Evolutionary conservation across 2,113 vertebrate genomes (phyloP).

Genomic region (Cardinalis cardinalis): DNA sequence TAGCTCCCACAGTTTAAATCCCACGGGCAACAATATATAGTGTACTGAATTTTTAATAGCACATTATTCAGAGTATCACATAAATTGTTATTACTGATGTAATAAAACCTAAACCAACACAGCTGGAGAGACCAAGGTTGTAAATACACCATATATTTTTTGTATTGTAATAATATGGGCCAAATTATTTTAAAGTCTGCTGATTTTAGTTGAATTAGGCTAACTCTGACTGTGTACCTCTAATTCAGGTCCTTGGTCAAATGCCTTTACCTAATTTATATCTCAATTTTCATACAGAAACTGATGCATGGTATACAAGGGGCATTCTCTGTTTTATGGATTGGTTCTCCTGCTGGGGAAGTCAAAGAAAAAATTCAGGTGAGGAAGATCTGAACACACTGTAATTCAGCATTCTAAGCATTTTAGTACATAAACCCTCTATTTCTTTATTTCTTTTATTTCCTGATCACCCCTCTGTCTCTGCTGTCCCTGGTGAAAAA

Average conservation of each 20-base stretch:
- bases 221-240: background rate
- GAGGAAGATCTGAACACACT: background rate
- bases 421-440: background rate
- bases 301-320: background rate
- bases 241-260: background rate
- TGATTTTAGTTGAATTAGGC: slow-evolving; percentile 29
- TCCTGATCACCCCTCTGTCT: background rate
- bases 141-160: slow-evolving; percentile 36
- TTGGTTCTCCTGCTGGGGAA: background rate
- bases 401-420: background rate
- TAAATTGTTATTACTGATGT: slow-evolving; percentile 60
- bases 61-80: slow-evolving; percentile 49
- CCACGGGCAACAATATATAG: slow-evolving; percentile 15
- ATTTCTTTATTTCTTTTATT: background rate
- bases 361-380: background rate
- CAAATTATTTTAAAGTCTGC: slow-evolving; percentile 22
- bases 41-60: slow-evolving; percentile 50
- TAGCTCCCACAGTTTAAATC: slow-evolving; percentile 50
- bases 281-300: background rate
- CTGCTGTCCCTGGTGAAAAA: background rate
- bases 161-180: slow-evolving; percentile 2
- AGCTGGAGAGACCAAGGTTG: slow-evolving; percentile 42
- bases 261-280: background rate
- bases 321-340: background rate
- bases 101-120: slow-evolving; percentile 57